Conservation (phyloP, 2,113 vertebrate genomes). For the Tor tambroides region DNA sequence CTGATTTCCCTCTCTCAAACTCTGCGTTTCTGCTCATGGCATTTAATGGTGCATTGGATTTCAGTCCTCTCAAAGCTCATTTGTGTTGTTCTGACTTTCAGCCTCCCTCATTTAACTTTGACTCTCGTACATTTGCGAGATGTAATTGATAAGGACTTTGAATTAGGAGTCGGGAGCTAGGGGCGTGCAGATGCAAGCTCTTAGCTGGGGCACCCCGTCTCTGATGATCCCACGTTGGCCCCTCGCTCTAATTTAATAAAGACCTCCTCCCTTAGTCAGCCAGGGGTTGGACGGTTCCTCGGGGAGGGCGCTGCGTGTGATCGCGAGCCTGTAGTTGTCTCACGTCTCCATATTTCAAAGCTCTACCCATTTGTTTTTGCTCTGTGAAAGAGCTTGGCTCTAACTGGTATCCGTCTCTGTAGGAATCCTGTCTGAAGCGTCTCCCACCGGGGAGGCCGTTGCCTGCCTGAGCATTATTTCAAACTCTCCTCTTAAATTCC, state of each 20-base stretch:
- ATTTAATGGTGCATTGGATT: constrained; percentile 50
- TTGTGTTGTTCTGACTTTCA: background rate
- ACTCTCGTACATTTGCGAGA: constrained; percentile 36
- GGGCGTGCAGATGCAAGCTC: constrained; percentile 60
- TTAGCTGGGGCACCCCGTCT: constrained; percentile 38
- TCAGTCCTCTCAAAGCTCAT: constrained; percentile 49
- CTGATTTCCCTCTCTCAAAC: constrained; percentile 29
- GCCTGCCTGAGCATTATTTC: constrained; percentile 66
- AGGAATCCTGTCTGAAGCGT: constrained; percentile 60
- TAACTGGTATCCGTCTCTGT: constrained; percentile 60
- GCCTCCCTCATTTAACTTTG: background rate
- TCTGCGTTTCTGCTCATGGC: constrained; percentile 1
- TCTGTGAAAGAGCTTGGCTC: constrained; percentile 66
- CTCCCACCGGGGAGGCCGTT: constrained; percentile 53
- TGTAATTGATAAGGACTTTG: constrained; percentile 65
- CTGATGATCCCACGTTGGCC: constrained; percentile 53
- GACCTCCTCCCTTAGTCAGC: constrained; percentile 59
- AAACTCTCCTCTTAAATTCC: constrained; percentile 66
- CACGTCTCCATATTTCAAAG: constrained; percentile 60
- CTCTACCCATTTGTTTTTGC: constrained; percentile 62
- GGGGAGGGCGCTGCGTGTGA: constrained; percentile 62
- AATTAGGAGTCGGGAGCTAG: constrained; percentile 59
- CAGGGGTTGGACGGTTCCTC: constrained; percentile 62
- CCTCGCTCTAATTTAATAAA: constrained; percentile 72
- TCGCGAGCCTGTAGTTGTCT: constrained; percentile 54